Base-by-base conservation (phyloP, 2,888 invertebrate genomes). In the Euspilapteryx auroguttella region DNA sequence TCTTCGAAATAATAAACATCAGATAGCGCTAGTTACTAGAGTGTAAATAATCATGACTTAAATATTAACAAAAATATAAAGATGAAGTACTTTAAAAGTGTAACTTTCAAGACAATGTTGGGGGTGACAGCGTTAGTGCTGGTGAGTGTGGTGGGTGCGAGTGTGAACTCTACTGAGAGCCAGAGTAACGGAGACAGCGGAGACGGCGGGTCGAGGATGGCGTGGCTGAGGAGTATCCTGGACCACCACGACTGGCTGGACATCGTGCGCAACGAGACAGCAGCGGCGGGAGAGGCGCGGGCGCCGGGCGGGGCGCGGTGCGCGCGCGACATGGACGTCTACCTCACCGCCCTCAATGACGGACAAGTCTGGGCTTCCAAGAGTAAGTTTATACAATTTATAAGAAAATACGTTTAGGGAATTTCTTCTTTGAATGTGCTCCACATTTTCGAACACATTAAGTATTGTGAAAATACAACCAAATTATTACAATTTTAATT, bases 351-450 rank as follows among this genome's bases (percentile, higher is more conserved):
- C 0, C 64, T 90, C 11, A 77, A 78, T 35, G 79, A 80, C 29
- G 87, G 85, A 30, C 78, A 81, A 37, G 64, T 83, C 24, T 90
- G 90, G 90, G 90, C 90, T 7, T 83, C 86, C 20, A 85, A 83
- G 73, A 86, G 90, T 90, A 54, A 84, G 86, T 83, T 7, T n/a
- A 21, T 3, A 3, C 21, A 14, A 25, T 14, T 26, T n/a, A n/a
- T n/a, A n/a, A n/a, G n/a, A n/a, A n/a, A n/a, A n/a, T n/a, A n/a
- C n/a, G n/a, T n/a, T n/a, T n/a, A n/a, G n/a, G n/a, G n/a, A n/a
- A n/a, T n/a, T n/a, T n/a, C n/a, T n/a, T n/a, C n/a, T n/a, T n/a
- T n/a, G n/a, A n/a, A n/a, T n/a, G n/a, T n/a, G n/a, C n/a, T n/a
- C n/a, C n/a, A n/a, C n/a, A n/a, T n/a, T n/a, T n/a, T n/a, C n/a